Evolutionary conservation across 2,797 vertebrate genomes (phyloP), one percentile per base, ranked within the genome.

Genomic region (Epinephelus coioides): DNA sequence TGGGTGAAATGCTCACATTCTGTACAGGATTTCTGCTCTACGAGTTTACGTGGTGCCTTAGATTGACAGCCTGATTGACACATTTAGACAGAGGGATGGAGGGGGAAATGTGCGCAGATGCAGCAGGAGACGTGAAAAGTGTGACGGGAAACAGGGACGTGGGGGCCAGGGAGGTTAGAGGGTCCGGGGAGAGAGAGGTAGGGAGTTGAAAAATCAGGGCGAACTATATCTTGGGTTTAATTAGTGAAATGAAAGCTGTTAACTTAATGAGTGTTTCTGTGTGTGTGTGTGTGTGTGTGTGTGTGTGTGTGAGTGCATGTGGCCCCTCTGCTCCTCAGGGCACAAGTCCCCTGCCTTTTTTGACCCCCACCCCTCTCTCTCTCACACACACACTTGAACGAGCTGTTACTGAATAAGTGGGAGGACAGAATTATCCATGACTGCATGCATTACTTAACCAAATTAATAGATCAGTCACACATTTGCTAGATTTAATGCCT

Each of bases 161-260:
- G 12, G 25, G 63, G 46, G 21, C 0, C 25, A 51, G 59, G 51
- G 63, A 62, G 76, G 61, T 7, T 9, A 46, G 50, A 57, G 9
- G 57, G n/a, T 19, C 38, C 4, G 47, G 51, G 44, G 18, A 46
- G 54, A 11, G 23, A 43, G 44, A 27, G 61, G 46, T 11, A 34
- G 18, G 14, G 34, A 7, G 53, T 51, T 3, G 18, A 60, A 69
- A 34, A 76, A 54, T 27, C 40, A 50, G n/a, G 30, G 43, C 50
- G 14, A 68, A 44, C 47, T 47, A 13, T 18, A 43, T 79, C 54
- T 49, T 25, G 17, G 51, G 12, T 88, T 86, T 86, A 85, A 91
- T 91, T 89, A 92, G 61, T 62, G 18, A 85, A 90, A 86, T 88
- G 67, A 91, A 89, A 86, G 84, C 79, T 77, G 83, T 89, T 87